phyloP scores from a whole-genome alignment of 2,888 invertebrate species.

The Coelinius sp. region DNA sequence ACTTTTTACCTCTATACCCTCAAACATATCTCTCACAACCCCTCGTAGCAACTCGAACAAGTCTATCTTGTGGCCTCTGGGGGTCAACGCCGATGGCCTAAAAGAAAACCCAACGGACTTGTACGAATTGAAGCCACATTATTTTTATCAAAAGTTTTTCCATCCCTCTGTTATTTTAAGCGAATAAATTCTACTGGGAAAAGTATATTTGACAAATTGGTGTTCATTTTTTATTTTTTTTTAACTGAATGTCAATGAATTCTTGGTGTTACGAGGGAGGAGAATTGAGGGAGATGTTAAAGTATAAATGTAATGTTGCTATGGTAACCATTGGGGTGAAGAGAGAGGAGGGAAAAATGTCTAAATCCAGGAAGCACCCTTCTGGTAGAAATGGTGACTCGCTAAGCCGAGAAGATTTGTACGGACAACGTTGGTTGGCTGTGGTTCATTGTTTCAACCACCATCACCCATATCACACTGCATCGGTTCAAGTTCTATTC shows the following conservation, averaged over 20 bases:
- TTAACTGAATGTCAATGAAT: not conserved
- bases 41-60: constrained; percentile 14
- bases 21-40: not conserved
- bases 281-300: not conserved
- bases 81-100: constrained; percentile 20
- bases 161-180: not conserved
- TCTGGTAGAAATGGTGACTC: constrained; percentile 32
- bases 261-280: not conserved
- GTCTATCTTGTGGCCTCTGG: constrained; percentile 32
- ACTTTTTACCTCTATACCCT: constrained; percentile 34
- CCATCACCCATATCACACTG: constrained; percentile 36
- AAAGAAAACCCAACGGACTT: constrained; percentile 4
- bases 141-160: constrained; percentile 21
- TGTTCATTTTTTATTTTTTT: not conserved
- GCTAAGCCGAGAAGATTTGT: constrained; percentile 66
- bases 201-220: constrained; percentile 14
- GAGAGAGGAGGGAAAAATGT: constrained; percentile 46
- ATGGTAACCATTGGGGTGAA: constrained; percentile 57
- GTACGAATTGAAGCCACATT: constrained; percentile 10
- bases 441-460: constrained; percentile 70
- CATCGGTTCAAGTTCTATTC: constrained; percentile 10
- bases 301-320: constrained; percentile 52
- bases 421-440: constrained; percentile 64
- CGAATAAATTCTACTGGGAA: not conserved
- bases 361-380: constrained; percentile 60